phyloP scores from a whole-genome alignment of 2,113 vertebrate genomes.

The Hepsetus odoe region DNA sequence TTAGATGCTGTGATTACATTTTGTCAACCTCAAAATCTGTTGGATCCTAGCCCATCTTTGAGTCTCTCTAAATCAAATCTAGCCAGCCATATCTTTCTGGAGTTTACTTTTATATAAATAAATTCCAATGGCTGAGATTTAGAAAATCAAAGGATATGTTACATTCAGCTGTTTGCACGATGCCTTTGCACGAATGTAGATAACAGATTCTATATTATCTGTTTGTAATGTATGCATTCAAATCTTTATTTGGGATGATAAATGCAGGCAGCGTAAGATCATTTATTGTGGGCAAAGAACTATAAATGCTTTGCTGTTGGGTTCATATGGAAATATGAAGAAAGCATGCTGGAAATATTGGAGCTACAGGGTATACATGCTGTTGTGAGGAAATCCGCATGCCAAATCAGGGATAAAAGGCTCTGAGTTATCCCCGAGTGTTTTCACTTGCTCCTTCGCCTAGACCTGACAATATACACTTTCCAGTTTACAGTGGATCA shows the following conservation, averaged over 20 bases:
- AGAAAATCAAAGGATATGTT: background rate
- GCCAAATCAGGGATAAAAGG: conserved; percentile 21
- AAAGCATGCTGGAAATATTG: conserved; percentile 24
- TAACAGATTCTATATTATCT: background rate
- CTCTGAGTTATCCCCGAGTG: conserved; percentile 12
- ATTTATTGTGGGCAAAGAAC: background rate
- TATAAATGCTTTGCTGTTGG: background rate
- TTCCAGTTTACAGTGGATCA: conserved; percentile 25
- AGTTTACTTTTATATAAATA: background rate
- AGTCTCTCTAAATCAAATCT: too few relatives aligned
- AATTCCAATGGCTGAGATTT: background rate
- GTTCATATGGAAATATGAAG: conserved; percentile 5
- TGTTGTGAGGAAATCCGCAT: conserved; percentile 4
- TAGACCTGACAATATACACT: conserved; percentile 7
- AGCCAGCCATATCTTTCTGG: too few relatives aligned
- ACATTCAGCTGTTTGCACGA: too few relatives aligned
- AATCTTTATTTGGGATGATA: background rate
- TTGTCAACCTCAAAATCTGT: too few relatives aligned
- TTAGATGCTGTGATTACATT: too few relatives aligned
- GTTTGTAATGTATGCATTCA: background rate
- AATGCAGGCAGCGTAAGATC: background rate
- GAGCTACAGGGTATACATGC: background rate
- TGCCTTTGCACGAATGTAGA: background rate
- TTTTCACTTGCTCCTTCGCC: background rate
- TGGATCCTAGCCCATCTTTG: too few relatives aligned